A percentile compares a stretch with the other conserved stretches of the same genome.
Conservation (phyloP, 2,888 invertebrate species). For the Melieria omissa region DNA sequence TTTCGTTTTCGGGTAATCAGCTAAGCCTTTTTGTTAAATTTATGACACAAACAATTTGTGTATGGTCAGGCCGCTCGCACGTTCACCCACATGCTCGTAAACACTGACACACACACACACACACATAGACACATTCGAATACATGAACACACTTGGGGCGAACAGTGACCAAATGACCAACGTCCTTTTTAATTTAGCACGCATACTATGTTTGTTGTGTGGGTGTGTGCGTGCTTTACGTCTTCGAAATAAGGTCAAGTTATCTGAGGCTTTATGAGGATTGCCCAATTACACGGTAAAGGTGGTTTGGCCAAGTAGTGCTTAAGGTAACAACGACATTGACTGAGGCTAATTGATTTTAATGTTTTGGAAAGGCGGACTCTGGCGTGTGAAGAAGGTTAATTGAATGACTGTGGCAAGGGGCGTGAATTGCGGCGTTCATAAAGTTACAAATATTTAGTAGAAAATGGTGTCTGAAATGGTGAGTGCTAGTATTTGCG, state of each 20-base stretch:
- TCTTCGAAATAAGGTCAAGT: conserved; percentile 55
- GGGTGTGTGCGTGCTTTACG: conserved; percentile 43
- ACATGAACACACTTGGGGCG: neutral
- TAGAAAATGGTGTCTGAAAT: no score
- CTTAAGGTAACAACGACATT: neutral
- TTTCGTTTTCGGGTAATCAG: no score
- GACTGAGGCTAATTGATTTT: neutral
- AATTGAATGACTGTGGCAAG: neutral
- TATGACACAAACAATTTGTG: conserved; percentile 26
- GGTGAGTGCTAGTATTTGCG: no score
- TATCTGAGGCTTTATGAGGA: conserved; percentile 14
- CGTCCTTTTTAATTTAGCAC: neutral
- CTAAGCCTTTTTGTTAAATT: conserved; percentile 22
- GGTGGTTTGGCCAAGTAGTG: neutral
- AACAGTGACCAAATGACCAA: neutral
- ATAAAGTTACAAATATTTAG: no score
- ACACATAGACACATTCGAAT: neutral
- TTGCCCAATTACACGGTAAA: conserved; percentile 7
- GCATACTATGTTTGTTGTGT: conserved; percentile 48
- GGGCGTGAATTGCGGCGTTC: no score
- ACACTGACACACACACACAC: neutral
- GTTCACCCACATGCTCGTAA: neutral
- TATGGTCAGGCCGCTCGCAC: conserved; percentile 15
- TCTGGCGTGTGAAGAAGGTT: neutral
- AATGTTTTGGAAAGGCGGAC: conserved; percentile 4